Base-by-base conservation (phyloP, 2,797 vertebrate genomes). In the Betta splendens region DNA sequence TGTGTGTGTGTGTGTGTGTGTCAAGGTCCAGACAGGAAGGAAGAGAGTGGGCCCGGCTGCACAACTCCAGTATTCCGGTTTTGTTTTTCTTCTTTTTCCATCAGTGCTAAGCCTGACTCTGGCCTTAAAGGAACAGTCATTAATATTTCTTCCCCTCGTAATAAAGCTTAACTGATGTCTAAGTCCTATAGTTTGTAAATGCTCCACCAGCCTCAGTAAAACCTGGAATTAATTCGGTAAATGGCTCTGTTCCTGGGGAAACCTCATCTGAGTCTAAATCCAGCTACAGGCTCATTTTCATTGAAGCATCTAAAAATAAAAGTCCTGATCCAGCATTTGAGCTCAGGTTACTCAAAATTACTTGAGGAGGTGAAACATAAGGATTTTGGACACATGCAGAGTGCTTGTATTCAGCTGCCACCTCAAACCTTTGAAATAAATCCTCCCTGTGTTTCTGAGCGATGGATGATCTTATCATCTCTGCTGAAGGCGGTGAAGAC, bases 1-100 rank as follows among this genome's bases (percentile, higher is more conserved):
- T 64, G 43, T 62, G 45, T 63, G 39, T 53, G 55, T 57, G 49
- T 56, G 39, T 45, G 40, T 48, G 60, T 39, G 65, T 73, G 75
- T 69, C 75, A 56, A 77, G 79, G 86, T 85, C 85, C 85, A 93
- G 92, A 92, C 90, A 94, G 90, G 90, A 93, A 93, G 92, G 90
- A 91, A 92, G 77, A 90, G 85, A 92, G 91, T 87, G 90, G 92
- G 90, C 89, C 89, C 84, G 60, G 84, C 89, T 86, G 81, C 74
- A 90, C 85, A 86, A 90, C 85, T 89, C 84, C 82, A 87, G 83
- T 87, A 88, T 87, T 89, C 84, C 75, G 83, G 80, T 86, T 86
- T 87, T 88, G 82, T 83, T 88, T 85, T 87, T 81, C 80, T 82
- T 81, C 78, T 87, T 87, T 89, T 87, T 87, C 84, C 87, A 87